Percentiles rank a stretch among this genome's conserved stretches.
These are phyloP conservation scores for honey bee (Apis mellifera) DNA, from an alignment of 1,140 invertebrate genomes.

Conservation along the genomic window DNA sequence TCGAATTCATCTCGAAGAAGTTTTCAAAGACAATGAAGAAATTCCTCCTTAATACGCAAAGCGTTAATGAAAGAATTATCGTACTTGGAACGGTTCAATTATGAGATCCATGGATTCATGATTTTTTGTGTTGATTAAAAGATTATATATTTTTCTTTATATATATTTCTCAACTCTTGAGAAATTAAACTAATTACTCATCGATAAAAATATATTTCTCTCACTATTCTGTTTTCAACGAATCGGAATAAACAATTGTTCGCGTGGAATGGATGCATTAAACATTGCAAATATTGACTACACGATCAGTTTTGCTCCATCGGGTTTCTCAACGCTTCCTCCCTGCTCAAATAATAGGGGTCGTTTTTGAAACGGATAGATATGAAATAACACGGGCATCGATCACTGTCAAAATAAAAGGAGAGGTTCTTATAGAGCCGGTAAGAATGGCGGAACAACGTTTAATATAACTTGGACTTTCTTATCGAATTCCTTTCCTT, in stretches of 20 bases:
- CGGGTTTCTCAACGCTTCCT: conserved; percentile 5
- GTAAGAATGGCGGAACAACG: conserved; percentile 51
- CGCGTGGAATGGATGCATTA: not conserved
- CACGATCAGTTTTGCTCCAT: conserved; percentile 32
- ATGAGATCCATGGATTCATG: no score
- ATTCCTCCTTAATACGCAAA: no score
- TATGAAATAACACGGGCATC: conserved; percentile 65
- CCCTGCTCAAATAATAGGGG: conserved; percentile 52
- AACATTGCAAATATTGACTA: conserved; percentile 57
- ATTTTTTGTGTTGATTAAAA: no score
- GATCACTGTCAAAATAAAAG: conserved; percentile 67
- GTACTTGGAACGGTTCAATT: no score
- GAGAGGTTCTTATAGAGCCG: conserved; percentile 39
- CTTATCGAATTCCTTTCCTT: conserved; percentile 29
- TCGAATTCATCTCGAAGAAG: no score
- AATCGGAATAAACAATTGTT: not conserved
- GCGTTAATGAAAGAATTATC: no score
- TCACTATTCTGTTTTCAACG: conserved; percentile 27
- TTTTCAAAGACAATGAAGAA: no score
- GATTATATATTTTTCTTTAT: no score
- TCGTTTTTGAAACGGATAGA: conserved; percentile 51
- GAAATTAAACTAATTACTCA: not conserved
- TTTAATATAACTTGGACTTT: conserved; percentile 65
- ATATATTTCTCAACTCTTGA: no score
- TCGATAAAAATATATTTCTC: conserved; percentile 11